Conservation (phyloP, 2,797 vertebrate species). For the Mormyrus proboscirostris region DNA sequence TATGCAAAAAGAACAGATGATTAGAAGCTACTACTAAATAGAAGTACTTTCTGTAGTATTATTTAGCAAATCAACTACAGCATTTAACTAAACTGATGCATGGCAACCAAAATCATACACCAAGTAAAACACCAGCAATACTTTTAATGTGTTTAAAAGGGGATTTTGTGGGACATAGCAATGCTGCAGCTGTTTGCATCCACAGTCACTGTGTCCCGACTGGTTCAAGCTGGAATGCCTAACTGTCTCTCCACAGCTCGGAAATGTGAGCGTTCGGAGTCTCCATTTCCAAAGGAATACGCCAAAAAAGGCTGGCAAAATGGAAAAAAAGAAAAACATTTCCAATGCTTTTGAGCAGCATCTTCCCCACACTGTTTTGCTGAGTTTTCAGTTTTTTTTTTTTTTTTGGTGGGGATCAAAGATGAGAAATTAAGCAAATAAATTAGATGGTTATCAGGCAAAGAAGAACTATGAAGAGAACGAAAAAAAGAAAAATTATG, state of each 20-base stretch:
- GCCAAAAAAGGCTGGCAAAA: slow-evolving; percentile 31
- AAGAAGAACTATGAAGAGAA: neutral
- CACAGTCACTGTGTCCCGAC: neutral
- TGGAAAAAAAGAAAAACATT: slow-evolving; percentile 20
- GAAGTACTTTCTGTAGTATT: neutral
- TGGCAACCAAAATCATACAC: neutral
- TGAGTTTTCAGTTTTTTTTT: slow-evolving; percentile 30
- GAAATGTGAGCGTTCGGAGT: slow-evolving; percentile 11
- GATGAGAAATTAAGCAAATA: slow-evolving; percentile 37
- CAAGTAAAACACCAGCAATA: neutral
- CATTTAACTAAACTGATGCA: neutral
- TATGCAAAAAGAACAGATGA: too few species aligned
- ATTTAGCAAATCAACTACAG: neutral
- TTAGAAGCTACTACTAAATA: too few species aligned
- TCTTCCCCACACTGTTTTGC: neutral
- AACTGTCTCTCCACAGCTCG: neutral
- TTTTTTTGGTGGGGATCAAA: slow-evolving; percentile 42
- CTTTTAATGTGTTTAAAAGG: neutral
- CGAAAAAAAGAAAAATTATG: neutral
- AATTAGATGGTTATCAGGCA: slow-evolving; percentile 34
- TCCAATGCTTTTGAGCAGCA: slow-evolving; percentile 37
- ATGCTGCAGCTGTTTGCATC: neutral
- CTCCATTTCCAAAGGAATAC: slow-evolving; percentile 32
- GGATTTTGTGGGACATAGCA: neutral
- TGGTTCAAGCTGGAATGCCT: slow-evolving; percentile 14